Percentiles rank a stretch among this genome's conserved stretches.
These are phyloP conservation scores for Thymelicus lineola DNA, from an alignment of 2,888 invertebrate genomes.

Conservation along the genomic window DNA sequence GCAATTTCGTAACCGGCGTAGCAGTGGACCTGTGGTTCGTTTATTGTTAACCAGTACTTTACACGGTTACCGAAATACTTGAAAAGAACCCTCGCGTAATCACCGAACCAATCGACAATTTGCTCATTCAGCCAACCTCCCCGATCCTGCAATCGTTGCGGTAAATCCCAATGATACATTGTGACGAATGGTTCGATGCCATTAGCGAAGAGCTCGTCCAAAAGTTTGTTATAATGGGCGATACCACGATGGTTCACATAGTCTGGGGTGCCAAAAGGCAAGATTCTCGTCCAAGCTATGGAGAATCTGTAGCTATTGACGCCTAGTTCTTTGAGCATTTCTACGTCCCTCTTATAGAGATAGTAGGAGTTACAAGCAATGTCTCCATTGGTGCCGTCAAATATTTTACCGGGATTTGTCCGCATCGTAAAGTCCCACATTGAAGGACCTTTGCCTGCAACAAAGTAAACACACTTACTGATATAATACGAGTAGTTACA, in stretches of 20 bases:
- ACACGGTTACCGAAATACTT: constrained; percentile 78
- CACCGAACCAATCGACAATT: constrained; percentile 66
- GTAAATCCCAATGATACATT: constrained; percentile 79
- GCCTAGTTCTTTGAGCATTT: constrained; percentile 57
- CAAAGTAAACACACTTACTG: neutral
- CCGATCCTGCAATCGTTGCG: constrained; percentile 69
- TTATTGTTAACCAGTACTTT: constrained; percentile 87
- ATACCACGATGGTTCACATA: constrained; percentile 81
- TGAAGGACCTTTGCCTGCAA: constrained; percentile 77
- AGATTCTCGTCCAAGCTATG: constrained; percentile 85
- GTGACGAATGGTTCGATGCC: constrained; percentile 85
- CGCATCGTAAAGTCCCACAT: constrained; percentile 74
- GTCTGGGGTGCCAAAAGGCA: constrained; percentile 79
- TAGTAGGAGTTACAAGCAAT: constrained; percentile 86
- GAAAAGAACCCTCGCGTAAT: constrained; percentile 69
- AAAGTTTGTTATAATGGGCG: constrained; percentile 86
- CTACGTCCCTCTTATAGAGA: constrained; percentile 76
- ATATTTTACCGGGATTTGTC: constrained; percentile 39
- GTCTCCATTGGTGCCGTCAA: constrained; percentile 76
- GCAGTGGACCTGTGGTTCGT: constrained; percentile 83
- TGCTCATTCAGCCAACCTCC: constrained; percentile 76
- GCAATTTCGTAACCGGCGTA: constrained; percentile 56
- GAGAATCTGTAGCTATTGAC: constrained; percentile 77
- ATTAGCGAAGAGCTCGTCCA: constrained; percentile 83
- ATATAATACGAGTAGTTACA: too few relatives aligned